Base-by-base conservation (phyloP, 2,888 invertebrate genomes). In the Boloria selene region DNA sequence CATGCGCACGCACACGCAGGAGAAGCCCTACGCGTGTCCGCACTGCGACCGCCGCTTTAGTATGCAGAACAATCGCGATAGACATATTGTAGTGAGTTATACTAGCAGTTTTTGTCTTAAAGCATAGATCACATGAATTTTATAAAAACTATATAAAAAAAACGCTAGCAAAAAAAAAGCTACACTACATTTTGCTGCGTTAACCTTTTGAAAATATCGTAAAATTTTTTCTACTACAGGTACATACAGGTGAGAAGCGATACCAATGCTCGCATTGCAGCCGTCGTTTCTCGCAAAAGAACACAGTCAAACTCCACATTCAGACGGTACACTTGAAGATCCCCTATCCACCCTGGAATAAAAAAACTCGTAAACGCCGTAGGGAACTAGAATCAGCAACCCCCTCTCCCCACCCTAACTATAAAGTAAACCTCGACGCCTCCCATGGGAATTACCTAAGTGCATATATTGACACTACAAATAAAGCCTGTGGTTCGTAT, bases 291-390 rank as follows among this genome's bases (percentile, higher is more conserved):
- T 88, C 90, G 0, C 92, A 92, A 69, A 87, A 88, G 76, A 88
- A 86, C 50, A 90, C 92, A 0, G 88, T 92, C 61, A 92, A 92
- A 56, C 82, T 92, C 0, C 92, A 92, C 85, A 90, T 92, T 69
- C 91, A 92, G 65, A 92, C 91, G 0, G 91, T 92, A 0, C 91
- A 92, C 59, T 77, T 92, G 38, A 92, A 92, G 79, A 92, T 92
- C 71, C 91, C 91, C 0, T 92, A 91, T 81, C 89, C 90, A 47
- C 91, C 91, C 0, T 92, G 91, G 91, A 88, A 90, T 72, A 92
- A 91, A 81, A 90, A 89, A 77, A 91, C 90, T 64, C 73, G 90
- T 54, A 76, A 75, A 65, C 78, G 87, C 64, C 84, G 86, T 69
- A 85, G 31, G 31, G 31, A 84, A 38, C 44, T 77, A 14, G 84